Evolutionary conservation across 2,113 vertebrate species (phyloP), one percentile per base, ranked within the genome.

Genomic region (Prionailurus bengalensis): DNA sequence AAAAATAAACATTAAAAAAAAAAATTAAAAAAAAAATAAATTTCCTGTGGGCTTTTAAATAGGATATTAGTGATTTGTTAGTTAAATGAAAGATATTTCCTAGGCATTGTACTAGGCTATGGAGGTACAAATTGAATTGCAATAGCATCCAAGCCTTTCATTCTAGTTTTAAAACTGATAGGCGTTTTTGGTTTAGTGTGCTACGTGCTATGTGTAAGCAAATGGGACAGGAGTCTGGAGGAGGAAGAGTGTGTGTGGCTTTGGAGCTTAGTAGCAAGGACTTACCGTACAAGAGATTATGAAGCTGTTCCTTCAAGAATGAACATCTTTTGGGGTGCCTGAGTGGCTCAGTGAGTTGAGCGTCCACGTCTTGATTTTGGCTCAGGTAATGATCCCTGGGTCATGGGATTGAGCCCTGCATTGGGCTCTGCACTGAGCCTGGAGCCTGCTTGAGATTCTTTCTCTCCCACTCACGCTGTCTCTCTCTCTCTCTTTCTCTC

Each of bases 41-140:
- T 76, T 83, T n/a, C 31, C 39, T 63, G 4, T 51, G 70, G 23
- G 11, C 8, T 17, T 3, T 53, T 92, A n/a, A 55, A 23, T 58
- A 92, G 16, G 61, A 95, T 89, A 70, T 95, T 63, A 83, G 61
- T 95, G 66, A 78, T 78, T 83, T 12, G 5, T 36, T 51, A 76
- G 17, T 91, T 81, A 91, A 84, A 33, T 61, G 51, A 82, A n/a
- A 68, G 31, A 19, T 51, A 63, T 91, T 78, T 65, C 23, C 31
- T 45, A 15, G 48, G 23, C 63, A 73, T 48, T 53, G n/a, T 73
- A 53, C 39, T 83, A 45, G 42, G 29, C 42, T 55, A 11, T 51
- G 25, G 78, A 61, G 42, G 2, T 55, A 89, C n/a, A 31, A 7
- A 27, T 31, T 63, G 78, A 76, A 78, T 95, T 83, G 55, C 8